A percentile compares a stretch with the other conserved stretches of the same genome.
Conservation (phyloP, 2,888 invertebrate genomes). For the Ceramica pisi region DNA sequence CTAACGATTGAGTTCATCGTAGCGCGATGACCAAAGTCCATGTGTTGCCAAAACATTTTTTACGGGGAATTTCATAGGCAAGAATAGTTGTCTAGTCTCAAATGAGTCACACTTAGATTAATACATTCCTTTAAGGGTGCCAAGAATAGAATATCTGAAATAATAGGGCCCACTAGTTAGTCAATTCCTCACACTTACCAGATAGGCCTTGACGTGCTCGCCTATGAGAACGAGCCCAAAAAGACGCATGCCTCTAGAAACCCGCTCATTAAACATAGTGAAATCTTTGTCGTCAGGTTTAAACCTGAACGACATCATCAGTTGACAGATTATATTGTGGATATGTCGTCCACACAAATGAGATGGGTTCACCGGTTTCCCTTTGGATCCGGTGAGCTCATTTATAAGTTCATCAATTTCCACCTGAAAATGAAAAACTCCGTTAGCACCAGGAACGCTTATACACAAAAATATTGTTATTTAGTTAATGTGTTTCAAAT, state of each 20-base stretch:
- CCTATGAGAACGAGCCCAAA: slow-evolving; percentile 94
- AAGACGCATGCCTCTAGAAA: slow-evolving; percentile 95
- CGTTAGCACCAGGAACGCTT: background rate
- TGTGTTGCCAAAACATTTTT: background rate
- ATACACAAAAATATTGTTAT: background rate
- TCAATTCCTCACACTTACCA: slow-evolving; percentile 75
- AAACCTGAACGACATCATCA: slow-evolving; percentile 96
- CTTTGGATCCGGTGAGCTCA: slow-evolving; percentile 47
- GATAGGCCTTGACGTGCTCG: slow-evolving; percentile 94
- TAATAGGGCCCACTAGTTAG: no score
- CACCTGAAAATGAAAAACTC: slow-evolving; percentile 9
- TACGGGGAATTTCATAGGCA: background rate
- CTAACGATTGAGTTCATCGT: slow-evolving; percentile 15
- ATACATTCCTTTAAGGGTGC: no score
- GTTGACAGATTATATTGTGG: slow-evolving; percentile 96
- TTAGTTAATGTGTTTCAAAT: slow-evolving; percentile 35
- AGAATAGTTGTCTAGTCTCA: no score
- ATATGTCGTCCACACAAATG: slow-evolving; percentile 93
- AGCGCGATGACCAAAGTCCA: background rate
- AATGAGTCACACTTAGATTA: no score
- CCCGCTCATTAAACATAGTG: slow-evolving; percentile 93
- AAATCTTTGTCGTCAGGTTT: slow-evolving; percentile 93
- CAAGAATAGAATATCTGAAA: no score
- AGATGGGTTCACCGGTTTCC: slow-evolving; percentile 92
- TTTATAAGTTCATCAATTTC: slow-evolving; percentile 93